Evolutionary conservation across 1,140 invertebrate species (phyloP), one percentile per base, ranked within the genome.

Genomic region (Holotrichia oblita): DNA sequence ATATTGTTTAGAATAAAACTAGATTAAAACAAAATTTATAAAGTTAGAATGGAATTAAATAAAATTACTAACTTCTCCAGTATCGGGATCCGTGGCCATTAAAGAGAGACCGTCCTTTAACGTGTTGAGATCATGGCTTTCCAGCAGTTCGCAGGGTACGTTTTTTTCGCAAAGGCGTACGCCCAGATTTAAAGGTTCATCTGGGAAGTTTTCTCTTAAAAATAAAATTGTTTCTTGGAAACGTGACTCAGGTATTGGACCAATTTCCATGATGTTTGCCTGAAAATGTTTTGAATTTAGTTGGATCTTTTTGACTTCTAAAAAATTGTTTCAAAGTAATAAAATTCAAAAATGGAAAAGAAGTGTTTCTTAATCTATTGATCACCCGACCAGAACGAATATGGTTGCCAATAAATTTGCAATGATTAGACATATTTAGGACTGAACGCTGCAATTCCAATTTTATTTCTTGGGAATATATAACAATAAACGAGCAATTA

Each of bases 161-260:
- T 93, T 94, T 0, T 90, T 87, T 77, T 89, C 86, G 81, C 93
- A 94, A 0, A 96, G 88, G 12, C 89, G 89, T n/a, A 94, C 92
- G 0, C 93, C 92, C 77, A 90, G 90, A 85, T 95, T 95, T 8
- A 95, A 87, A 0, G 94, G 94, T 84, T 95, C 94, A 82, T 95
- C 94, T 3, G 92, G 90, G 85, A 95, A 95, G 87, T 94, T 94
- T 80, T 91, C 92, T 40, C 92, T 88, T 75, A 95, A 87, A 83
- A 95, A 93, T 27, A 90, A 82, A 55, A 96, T 91, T 17, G 94
- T 92, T 42, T 91, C 89, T 10, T 89, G 84, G 79, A 89, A 90
- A 77, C 89, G 88, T 78, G 89, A 86, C 78, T 88, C 85, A 6
- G 87, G 85, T 40, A 93, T 89, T 40, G 88, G 79, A 79, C 83